A percentile compares a stretch with the other conserved stretches of the same genome.
Evolutionary conservation across 1,140 invertebrate genomes (phyloP).

Genomic region (Listronotus oregonensis): DNA sequence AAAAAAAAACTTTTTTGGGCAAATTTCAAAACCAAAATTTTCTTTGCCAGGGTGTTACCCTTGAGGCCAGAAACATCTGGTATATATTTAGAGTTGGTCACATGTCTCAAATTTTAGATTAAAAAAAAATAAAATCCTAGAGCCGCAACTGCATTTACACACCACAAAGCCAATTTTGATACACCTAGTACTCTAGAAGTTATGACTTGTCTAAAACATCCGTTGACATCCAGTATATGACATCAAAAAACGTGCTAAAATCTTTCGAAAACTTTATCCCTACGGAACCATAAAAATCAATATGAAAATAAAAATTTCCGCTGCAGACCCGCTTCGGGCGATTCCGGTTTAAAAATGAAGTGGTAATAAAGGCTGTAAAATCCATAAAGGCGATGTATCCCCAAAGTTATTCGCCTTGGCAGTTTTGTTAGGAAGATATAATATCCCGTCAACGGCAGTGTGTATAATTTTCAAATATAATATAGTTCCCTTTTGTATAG

Average conservation of each 20-base stretch:
- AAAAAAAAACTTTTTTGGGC: no score
- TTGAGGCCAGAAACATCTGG: no score
- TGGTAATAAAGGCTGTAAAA: conserved; percentile 14
- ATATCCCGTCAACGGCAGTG: conserved; percentile 15
- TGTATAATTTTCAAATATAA: conserved; percentile 12
- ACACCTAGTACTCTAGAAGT: no score
- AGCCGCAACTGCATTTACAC: no score
- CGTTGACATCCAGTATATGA: no score
- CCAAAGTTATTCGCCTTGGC: conserved; percentile 7
- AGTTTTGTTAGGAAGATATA: conserved; percentile 13
- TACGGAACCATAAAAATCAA: conserved; percentile 16
- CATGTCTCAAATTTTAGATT: no score
- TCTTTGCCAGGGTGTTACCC: no score
- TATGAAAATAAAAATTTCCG: conserved; percentile 17
- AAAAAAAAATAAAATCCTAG: no score
- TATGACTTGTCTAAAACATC: no score
- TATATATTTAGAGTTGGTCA: no score
- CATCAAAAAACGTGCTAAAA: background rate
- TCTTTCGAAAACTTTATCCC: background rate
- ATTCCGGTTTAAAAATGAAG: conserved; percentile 13
- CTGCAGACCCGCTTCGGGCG: background rate
- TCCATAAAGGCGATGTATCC: conserved; percentile 14
- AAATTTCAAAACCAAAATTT: no score
- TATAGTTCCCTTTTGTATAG: background rate
- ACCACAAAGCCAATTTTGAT: no score